Conservation (phyloP, 2,888 invertebrate genomes). For the Odontocerum albicorne region DNA sequence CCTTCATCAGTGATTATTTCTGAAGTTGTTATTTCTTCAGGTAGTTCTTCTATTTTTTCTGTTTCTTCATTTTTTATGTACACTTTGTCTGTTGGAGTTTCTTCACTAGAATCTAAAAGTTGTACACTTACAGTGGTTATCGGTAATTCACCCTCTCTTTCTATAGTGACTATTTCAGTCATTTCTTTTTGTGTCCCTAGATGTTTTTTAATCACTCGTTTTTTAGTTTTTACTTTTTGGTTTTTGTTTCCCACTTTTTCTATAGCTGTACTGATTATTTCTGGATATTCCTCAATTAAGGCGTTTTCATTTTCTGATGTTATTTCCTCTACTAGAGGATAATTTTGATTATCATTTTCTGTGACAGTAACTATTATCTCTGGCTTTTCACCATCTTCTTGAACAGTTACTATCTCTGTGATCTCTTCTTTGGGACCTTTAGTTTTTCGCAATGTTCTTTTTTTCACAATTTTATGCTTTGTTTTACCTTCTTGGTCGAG, state of each 20-base stretch:
- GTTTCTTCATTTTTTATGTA: background rate
- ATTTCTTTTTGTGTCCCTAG: constrained; percentile 39
- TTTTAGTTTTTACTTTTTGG: constrained; percentile 39
- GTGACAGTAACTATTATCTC: constrained; percentile 39
- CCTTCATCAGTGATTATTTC: constrained; percentile 41
- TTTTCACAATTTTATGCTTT: constrained; percentile 38
- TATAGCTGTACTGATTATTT: background rate
- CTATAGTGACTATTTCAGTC: constrained; percentile 47
- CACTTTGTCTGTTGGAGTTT: constrained; percentile 39
- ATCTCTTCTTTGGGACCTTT: constrained; percentile 40
- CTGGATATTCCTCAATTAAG: constrained; percentile 38
- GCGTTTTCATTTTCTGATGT: background rate
- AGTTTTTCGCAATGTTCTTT: constrained; percentile 41
- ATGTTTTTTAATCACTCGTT: constrained; percentile 45
- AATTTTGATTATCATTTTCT: constrained; percentile 40
- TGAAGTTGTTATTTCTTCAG: constrained; percentile 37
- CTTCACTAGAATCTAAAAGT: constrained; percentile 38
- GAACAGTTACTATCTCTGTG: constrained; percentile 38
- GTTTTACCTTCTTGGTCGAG: background rate
- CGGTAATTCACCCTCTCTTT: constrained; percentile 46
- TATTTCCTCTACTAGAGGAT: constrained; percentile 37
- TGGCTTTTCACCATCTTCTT: constrained; percentile 41
- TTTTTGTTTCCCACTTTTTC: background rate
- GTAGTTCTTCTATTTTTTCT: constrained; percentile 35
- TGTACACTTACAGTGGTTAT: constrained; percentile 41